A percentile compares a stretch with the other conserved stretches of the same genome.
These are phyloP conservation scores for rabbit (Oryctolagus cuniculus) DNA, from an alignment of 2,113 vertebrate genomes.

Conservation along the genomic window mOryCun1.1 NC_091436.1:62476001-62476500, in stretches of 20 bases:
- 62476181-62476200: not conserved
- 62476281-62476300: constrained; percentile 38
- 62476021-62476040: not conserved
- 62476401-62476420: constrained; percentile 54
- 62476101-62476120: not conserved
- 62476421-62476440: constrained; percentile 55
- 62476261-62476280: constrained; percentile 28
- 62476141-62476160: not conserved
- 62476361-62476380: constrained; percentile 66
- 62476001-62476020: not conserved
- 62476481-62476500: constrained; percentile 52
- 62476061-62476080: not conserved
- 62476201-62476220: not conserved
- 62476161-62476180: not conserved
- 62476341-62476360: constrained; percentile 57
- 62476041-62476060: not conserved
- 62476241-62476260: constrained; percentile 41
- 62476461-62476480: not conserved
- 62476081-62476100: not conserved
- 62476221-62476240: not conserved
- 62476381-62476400: constrained; percentile 56
- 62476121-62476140: no score
- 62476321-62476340: constrained; percentile 17
- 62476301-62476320: constrained; percentile 63
- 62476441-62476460: not conserved